These are phyloP conservation scores for Chelonoidis abingdonii DNA, from an alignment of 2,113 vertebrate species.

Conservation along the genomic window DNA sequence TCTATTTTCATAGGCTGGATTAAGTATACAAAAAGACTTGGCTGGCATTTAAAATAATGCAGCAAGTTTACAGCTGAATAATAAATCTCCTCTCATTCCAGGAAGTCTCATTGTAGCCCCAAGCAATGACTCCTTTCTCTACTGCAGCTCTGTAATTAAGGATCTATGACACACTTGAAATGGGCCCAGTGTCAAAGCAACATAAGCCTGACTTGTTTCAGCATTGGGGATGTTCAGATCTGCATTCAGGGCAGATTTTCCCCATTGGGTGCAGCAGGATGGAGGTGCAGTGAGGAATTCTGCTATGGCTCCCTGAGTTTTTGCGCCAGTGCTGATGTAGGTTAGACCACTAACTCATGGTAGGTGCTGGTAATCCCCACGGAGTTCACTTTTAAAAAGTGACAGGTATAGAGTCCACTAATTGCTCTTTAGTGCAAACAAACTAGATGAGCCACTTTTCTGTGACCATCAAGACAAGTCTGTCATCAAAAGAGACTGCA, in stretches of 20 bases:
- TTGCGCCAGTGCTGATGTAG: background rate
- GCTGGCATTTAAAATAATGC: slow-evolving; percentile 11
- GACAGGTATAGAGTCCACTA: background rate
- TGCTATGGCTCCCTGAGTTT: background rate
- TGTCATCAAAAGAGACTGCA: slow-evolving; percentile 9
- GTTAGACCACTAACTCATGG: background rate
- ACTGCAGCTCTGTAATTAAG: accelerated
- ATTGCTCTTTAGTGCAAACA: slow-evolving; percentile 54
- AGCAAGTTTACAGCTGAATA: background rate
- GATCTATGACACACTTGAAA: background rate
- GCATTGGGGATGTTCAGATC: background rate
- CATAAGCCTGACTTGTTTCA: background rate
- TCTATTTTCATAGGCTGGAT: background rate
- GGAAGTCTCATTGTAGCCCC: background rate
- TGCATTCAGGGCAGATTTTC: background rate
- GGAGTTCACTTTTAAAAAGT: background rate
- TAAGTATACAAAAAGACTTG: background rate
- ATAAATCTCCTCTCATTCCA: background rate
- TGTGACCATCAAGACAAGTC: slow-evolving; percentile 34
- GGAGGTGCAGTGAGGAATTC: background rate
- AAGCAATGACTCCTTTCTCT: background rate
- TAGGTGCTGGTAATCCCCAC: background rate
- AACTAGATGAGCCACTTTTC: slow-evolving; percentile 12
- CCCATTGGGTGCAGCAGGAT: background rate
- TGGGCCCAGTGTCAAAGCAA: background rate